phyloP scores from a whole-genome alignment of 2,113 vertebrate species.

The Irena cyanogastra region DNA sequence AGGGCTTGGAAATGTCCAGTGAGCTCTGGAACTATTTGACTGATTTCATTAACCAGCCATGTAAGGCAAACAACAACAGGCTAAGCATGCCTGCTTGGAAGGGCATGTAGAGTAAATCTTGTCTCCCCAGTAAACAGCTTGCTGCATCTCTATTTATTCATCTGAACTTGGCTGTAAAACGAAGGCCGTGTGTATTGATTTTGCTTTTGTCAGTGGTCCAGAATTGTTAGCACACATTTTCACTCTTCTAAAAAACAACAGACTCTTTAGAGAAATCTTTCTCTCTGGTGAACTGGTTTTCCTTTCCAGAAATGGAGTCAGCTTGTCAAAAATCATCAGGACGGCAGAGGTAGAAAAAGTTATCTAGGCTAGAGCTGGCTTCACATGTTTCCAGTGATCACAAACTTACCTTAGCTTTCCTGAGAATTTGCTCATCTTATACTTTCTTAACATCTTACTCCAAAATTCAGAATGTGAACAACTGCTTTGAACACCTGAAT shows the following conservation, averaged over 20 bases:
- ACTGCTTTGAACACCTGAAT: constrained; percentile 25
- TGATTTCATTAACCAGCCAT: background rate
- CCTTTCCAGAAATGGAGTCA: constrained; percentile 15
- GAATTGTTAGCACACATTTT: constrained; percentile 69
- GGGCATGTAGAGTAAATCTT: background rate
- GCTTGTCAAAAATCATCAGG: constrained; percentile 27
- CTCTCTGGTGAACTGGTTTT: constrained; percentile 17
- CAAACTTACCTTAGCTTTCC: constrained; percentile 5
- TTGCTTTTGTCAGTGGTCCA: constrained; percentile 71
- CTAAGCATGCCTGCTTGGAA: background rate
- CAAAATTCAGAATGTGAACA: background rate
- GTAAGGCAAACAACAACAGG: background rate
- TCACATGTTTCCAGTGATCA: background rate
- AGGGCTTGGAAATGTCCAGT: background rate
- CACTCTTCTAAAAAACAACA: constrained; percentile 69
- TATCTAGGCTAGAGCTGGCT: background rate
- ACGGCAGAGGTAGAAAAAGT: background rate
- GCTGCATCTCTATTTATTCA: constrained; percentile 47
- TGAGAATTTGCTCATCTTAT: background rate
- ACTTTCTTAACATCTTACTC: background rate
- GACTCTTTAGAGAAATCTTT: constrained; percentile 53
- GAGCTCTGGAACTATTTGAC: background rate
- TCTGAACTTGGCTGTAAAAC: constrained; percentile 59
- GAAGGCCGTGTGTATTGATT: constrained; percentile 65
- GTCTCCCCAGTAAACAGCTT: constrained; percentile 41